Percentiles rank a stretch among this genome's conserved stretches.
These are phyloP conservation scores for Taphrorychus bicolor DNA, from an alignment of 2,888 invertebrate species.

Conservation along the genomic window DNA sequence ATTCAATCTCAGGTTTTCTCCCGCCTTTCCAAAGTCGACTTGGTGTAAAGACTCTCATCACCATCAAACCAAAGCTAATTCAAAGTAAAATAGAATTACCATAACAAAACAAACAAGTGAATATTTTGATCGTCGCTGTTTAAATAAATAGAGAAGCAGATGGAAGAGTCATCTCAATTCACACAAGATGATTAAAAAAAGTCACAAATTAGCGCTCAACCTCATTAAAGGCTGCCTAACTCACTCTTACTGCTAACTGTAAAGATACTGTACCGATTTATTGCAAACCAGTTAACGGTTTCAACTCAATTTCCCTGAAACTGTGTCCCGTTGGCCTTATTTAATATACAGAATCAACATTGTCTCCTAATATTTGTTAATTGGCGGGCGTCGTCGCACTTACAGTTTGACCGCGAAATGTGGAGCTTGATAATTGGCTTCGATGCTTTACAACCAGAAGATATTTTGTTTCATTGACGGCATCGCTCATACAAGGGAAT, in stretches of 20 bases:
- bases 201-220: too few species aligned
- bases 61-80: too few species aligned
- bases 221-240: not conserved
- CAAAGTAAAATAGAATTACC: too few species aligned
- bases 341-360: not conserved
- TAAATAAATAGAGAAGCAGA: too few species aligned
- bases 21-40: too few species aligned
- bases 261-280: not conserved
- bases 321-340: not conserved
- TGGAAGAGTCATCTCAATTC: too few species aligned
- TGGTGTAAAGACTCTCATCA: too few species aligned
- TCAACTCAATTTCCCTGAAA: not conserved
- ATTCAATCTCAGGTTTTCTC: too few species aligned
- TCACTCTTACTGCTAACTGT: not conserved
- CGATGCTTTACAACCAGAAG: not conserved
- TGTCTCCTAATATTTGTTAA: slow-evolving; percentile 4
- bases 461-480: not conserved
- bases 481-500: not conserved
- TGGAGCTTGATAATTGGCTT: not conserved
- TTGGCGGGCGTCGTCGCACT: not conserved
- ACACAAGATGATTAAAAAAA: too few species aligned
- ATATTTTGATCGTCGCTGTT: too few species aligned
- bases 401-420: not conserved
- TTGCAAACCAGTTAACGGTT: not conserved
- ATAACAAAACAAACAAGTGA: too few species aligned